Conservation (phyloP, 2,797 vertebrate genomes). For the Sebastes baramenuke region DNA sequence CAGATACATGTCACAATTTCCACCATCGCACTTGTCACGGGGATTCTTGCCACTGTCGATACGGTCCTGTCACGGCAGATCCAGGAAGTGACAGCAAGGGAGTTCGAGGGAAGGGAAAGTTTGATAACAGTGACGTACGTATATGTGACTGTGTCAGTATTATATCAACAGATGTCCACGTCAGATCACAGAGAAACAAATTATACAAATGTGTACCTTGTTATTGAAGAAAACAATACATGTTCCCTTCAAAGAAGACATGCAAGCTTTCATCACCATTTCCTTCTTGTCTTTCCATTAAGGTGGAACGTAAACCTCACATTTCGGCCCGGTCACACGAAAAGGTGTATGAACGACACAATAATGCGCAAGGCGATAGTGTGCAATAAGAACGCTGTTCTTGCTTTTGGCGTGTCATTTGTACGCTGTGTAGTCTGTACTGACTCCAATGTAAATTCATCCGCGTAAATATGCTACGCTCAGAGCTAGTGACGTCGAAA, state of each 20-base stretch:
- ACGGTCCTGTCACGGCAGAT: not conserved
- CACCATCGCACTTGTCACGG: conserved; percentile 32
- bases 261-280: not conserved
- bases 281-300: not conserved
- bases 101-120: not conserved
- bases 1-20: conserved; percentile 43
- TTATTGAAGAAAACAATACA: not conserved
- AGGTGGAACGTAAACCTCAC: not conserved
- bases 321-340: no score
- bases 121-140: not conserved
- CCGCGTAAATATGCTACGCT: no score
- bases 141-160: not conserved
- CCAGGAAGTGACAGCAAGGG: conserved; percentile 6
- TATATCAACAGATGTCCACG: not conserved
- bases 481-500: no score
- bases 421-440: no score
- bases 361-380: no score
- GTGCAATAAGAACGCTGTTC: no score
- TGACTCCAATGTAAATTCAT: no score
- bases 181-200: not conserved
- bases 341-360: no score
- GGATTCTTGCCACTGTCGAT: conserved; percentile 15
- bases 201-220: not conserved
- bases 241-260: not conserved
- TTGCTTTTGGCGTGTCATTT: no score